Evolutionary conservation across 2,888 invertebrate species (phyloP).

Genomic region (Acleris sparsana): DNA sequence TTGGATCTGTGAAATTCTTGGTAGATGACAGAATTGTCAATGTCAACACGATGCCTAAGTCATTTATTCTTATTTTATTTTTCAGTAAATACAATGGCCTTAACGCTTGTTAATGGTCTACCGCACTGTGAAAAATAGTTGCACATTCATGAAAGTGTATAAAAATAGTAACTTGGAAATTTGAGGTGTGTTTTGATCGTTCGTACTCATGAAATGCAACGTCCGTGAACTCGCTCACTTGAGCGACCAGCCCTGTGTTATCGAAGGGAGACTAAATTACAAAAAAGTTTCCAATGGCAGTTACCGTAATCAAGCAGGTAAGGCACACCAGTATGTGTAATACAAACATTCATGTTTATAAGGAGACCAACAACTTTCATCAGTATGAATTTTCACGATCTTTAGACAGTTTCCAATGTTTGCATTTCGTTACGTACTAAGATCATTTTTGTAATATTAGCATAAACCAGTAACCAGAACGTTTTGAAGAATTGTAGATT

Average conservation of each 20-base stretch:
- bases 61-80: conserved; percentile 9
- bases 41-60: background rate
- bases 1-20: too few relatives aligned
- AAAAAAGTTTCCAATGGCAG: conserved; percentile 84
- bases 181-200: conserved; percentile 2
- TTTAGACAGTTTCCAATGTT: too few relatives aligned
- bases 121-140: background rate
- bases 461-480: too few relatives aligned
- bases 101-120: background rate
- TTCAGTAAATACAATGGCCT: background rate
- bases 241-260: conserved; percentile 84
- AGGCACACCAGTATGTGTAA: conserved; percentile 41
- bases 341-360: too few relatives aligned
- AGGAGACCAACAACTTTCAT: too few relatives aligned
- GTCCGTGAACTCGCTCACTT: conserved; percentile 86
- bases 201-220: conserved; percentile 87
- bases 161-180: background rate
- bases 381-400: too few relatives aligned
- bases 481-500: too few relatives aligned
- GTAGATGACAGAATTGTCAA: background rate
- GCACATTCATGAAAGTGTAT: conserved; percentile 7
- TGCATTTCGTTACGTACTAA: too few relatives aligned
- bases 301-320: conserved; percentile 78
- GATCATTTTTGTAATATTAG: too few relatives aligned
- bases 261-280: conserved; percentile 89